A percentile compares a stretch with the other conserved stretches of the same genome.
Conservation (phyloP, 2,888 invertebrate genomes). For the Cristatella mucedo region DNA sequence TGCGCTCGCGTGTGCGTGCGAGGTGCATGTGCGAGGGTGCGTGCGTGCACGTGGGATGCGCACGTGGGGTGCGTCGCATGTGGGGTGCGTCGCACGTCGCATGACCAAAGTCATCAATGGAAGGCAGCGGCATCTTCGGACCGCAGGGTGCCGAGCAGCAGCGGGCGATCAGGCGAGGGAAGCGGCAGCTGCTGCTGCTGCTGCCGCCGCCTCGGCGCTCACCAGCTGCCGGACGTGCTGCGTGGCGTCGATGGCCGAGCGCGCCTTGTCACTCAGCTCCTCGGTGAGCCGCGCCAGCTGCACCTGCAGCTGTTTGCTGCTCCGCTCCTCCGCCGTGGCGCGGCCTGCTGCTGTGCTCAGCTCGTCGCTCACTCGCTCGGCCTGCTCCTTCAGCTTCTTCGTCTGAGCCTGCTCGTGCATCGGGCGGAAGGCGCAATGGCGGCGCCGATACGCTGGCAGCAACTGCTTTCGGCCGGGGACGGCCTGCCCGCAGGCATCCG, state of each 20-base stretch:
- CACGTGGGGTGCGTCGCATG: too few relatives aligned
- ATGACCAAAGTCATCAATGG: too few relatives aligned
- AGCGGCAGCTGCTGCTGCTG: slow-evolving; percentile 54
- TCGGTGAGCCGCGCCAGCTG: slow-evolving; percentile 3
- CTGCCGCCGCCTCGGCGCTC: not conserved
- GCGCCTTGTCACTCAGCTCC: not conserved
- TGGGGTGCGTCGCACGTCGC: too few relatives aligned
- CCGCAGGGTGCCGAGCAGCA: slow-evolving; percentile 46
- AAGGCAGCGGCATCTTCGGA: too few relatives aligned
- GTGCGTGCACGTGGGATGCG: too few relatives aligned
- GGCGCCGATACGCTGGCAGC: too few relatives aligned
- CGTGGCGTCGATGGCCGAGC: slow-evolving; percentile 2
- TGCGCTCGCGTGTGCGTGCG: too few relatives aligned
- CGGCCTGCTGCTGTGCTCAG: not conserved
- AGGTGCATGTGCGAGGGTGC: too few relatives aligned
- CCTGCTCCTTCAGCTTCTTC: not conserved
- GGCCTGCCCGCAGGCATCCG: too few relatives aligned
- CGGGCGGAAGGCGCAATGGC: too few relatives aligned
- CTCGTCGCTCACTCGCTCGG: slow-evolving; percentile 3
- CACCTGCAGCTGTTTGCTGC: slow-evolving; percentile 1
- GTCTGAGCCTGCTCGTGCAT: slow-evolving; percentile 2
- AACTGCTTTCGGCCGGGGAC: too few relatives aligned
- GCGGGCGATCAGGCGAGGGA: slow-evolving; percentile 55
- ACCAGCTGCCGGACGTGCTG: slow-evolving; percentile 1
- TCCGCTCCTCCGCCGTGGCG: slow-evolving; percentile 1